These are phyloP conservation scores for Silurus meridionalis DNA, from an alignment of 2,113 vertebrate species.

Conservation along the genomic window DNA sequence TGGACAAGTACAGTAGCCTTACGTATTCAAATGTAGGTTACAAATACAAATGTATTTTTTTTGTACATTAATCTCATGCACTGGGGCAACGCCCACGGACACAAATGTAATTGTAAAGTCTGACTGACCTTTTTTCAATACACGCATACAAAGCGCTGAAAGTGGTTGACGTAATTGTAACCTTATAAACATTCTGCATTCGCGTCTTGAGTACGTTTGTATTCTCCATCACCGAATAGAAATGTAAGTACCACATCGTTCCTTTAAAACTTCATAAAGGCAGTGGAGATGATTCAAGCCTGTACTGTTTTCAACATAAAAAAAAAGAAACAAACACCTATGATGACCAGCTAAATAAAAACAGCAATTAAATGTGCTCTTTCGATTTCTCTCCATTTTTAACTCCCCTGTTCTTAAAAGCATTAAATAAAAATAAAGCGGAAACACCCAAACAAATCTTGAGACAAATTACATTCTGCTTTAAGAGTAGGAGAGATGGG, in stretches of 20 bases:
- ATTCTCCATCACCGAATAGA: conserved; percentile 57
- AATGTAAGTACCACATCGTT: conserved; percentile 60
- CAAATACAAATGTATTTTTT: conserved; percentile 64
- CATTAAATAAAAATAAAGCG: background rate
- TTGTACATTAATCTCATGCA: conserved; percentile 73
- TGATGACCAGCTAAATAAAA: conserved; percentile 41
- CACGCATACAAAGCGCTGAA: conserved; percentile 32
- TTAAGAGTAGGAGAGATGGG: conserved; percentile 88
- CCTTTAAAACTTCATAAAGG: conserved; percentile 75
- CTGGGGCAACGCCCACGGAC: conserved; percentile 63
- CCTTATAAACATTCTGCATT: conserved; percentile 69
- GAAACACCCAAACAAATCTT: background rate
- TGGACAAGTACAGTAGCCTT: conserved; percentile 61
- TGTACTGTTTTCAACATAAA: conserved; percentile 59
- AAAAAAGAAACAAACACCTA: conserved; percentile 42
- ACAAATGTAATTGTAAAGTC: conserved; percentile 58
- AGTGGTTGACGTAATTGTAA: conserved; percentile 47
- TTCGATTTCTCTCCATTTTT: conserved; percentile 37
- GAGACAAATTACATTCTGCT: background rate
- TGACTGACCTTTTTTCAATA: conserved; percentile 32
- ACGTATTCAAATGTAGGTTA: conserved; percentile 64
- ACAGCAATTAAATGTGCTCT: conserved; percentile 56
- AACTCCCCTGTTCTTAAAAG: conserved; percentile 26
- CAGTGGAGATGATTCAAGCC: conserved; percentile 69
- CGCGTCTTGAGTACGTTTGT: conserved; percentile 36